Evolutionary conservation across 2,113 vertebrate species (phyloP).

Genomic region (Carassius gibelio): DNA sequence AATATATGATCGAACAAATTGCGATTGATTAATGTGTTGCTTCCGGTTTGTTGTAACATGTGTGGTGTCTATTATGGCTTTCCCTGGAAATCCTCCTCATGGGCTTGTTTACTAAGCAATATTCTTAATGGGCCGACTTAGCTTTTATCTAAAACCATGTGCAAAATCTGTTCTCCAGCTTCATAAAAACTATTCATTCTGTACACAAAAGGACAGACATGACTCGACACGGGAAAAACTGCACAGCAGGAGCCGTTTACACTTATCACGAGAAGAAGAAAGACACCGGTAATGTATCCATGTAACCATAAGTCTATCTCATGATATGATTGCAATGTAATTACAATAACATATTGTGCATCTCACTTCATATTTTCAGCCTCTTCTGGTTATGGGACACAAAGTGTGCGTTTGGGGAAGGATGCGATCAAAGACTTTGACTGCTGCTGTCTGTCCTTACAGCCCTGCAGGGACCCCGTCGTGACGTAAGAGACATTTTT

Average conservation of each 20-base stretch:
- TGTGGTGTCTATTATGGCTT: not conserved
- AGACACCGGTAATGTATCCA: slow-evolving; percentile 80
- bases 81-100: not conserved
- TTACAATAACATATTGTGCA: not conserved
- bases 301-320: not conserved
- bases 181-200: not conserved
- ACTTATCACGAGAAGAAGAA: slow-evolving; percentile 94
- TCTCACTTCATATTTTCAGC: slow-evolving; percentile 65
- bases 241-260: slow-evolving; percentile 90
- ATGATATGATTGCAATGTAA: not conserved
- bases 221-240: slow-evolving; percentile 92
- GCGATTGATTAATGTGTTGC: not conserved
- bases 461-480: slow-evolving; percentile 86
- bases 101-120: not conserved
- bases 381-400: slow-evolving; percentile 89
- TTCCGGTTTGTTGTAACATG: not conserved
- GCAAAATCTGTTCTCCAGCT: not conserved
- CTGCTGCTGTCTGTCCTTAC: slow-evolving; percentile 89
- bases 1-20: not conserved
- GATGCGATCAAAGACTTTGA: slow-evolving; percentile 94
- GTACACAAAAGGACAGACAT: slow-evolving; percentile 62
- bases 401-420: slow-evolving; percentile 86
- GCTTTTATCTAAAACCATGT: not conserved
- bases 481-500: slow-evolving; percentile 79
- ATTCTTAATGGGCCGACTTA: not conserved